Conservation (phyloP, 2,113 vertebrate genomes). For the Petrocephalus zakoni region DNA sequence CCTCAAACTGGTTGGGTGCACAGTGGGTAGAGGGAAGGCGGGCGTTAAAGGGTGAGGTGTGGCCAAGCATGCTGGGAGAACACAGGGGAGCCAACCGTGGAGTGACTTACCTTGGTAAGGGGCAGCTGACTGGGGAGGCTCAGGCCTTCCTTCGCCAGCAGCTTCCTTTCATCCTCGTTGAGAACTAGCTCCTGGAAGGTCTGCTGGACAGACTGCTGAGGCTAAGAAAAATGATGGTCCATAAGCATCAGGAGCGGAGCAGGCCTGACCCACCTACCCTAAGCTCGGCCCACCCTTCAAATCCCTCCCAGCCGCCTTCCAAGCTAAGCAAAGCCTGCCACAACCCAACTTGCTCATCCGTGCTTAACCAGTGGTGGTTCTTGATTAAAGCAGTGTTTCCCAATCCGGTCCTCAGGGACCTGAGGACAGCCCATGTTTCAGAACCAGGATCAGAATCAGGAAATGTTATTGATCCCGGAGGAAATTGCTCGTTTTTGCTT, state of each 20-base stretch:
- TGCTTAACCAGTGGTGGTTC: not conserved
- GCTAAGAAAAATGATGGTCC: conserved; percentile 33
- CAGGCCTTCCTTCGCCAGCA: conserved; percentile 85
- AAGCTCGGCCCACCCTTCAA: not conserved
- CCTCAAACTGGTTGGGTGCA: conserved; percentile 65
- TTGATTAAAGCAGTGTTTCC: not conserved
- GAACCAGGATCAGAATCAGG: no score
- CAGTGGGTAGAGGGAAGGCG: not conserved
- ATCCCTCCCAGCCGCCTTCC: not conserved
- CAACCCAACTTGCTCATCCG: not conserved
- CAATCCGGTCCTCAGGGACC: not conserved
- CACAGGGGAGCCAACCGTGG: not conserved
- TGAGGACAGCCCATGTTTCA: not conserved
- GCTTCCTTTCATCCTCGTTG: conserved; percentile 88
- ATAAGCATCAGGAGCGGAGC: not conserved
- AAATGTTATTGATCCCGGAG: no score
- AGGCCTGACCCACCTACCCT: not conserved
- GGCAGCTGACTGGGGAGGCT: conserved; percentile 77
- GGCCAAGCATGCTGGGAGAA: not conserved
- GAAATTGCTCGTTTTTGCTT: no score
- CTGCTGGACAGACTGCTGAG: conserved; percentile 45
- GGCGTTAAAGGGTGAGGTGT: not conserved
- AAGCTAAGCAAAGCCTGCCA: not conserved
- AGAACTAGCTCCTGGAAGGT: conserved; percentile 74
- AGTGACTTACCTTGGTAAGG: conserved; percentile 75